Evolutionary conservation across 2,797 vertebrate species (phyloP).

Genomic region (Bovichtus diacanthus): DNA sequence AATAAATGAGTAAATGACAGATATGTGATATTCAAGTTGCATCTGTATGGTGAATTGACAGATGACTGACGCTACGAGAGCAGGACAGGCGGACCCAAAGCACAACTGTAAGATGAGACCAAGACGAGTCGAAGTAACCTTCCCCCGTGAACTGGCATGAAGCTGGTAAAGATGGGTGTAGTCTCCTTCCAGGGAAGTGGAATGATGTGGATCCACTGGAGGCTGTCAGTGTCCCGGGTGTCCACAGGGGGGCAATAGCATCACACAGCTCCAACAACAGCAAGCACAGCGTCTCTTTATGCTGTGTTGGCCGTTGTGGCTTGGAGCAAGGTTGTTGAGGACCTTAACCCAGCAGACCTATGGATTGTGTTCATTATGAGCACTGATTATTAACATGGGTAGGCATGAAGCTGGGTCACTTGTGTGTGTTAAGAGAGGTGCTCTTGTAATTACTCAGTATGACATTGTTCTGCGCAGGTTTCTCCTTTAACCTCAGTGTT

Average conservation of each 20-base stretch:
- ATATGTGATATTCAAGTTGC: no score
- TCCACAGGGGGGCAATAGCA: constrained; percentile 82
- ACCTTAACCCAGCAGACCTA: constrained; percentile 77
- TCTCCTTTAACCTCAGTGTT: constrained; percentile 65
- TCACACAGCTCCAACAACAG: constrained; percentile 32
- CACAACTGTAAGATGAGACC: no score
- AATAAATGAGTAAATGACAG: no score
- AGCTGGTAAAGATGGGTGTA: no score
- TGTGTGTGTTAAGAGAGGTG: constrained; percentile 65
- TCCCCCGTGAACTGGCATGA: no score
- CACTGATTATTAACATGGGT: constrained; percentile 71
- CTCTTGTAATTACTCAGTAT: constrained; percentile 77
- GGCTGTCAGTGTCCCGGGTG: background rate
- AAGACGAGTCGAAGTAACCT: no score
- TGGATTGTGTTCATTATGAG: constrained; percentile 77
- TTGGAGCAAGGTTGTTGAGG: constrained; percentile 74
- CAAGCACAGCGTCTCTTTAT: background rate
- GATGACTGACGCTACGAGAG: no score
- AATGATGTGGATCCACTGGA: no score
- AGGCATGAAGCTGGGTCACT: constrained; percentile 68
- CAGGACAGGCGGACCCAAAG: no score
- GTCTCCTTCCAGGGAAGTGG: no score
- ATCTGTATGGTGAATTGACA: no score
- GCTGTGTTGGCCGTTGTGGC: constrained; percentile 50
- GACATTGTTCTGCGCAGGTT: constrained; percentile 65